Evolutionary conservation across 2,113 vertebrate genomes (phyloP).

Genomic region (Podarcis raffonei): DNA sequence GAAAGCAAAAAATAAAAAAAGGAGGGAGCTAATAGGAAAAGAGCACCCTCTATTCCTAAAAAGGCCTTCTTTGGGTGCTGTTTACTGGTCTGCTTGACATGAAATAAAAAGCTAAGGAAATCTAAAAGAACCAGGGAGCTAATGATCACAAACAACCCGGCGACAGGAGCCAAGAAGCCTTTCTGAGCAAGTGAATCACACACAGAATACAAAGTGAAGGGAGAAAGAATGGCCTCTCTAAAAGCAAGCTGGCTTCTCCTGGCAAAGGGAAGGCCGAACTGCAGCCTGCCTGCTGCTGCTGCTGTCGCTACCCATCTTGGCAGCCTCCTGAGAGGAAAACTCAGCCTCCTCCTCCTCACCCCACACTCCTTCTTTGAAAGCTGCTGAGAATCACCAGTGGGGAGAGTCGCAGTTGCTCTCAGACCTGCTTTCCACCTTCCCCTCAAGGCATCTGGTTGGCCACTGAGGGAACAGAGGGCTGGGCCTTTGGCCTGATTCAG

Average conservation of each 20-base stretch:
- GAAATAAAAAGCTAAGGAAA: slow-evolving; percentile 19
- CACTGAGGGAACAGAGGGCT: too few species aligned
- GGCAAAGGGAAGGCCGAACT: background rate
- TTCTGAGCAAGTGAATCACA: fast-evolving
- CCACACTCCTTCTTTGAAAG: too few species aligned
- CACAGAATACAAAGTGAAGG: background rate
- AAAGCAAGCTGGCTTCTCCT: background rate
- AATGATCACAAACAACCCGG: background rate
- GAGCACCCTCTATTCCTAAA: background rate
- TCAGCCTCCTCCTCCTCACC: too few species aligned
- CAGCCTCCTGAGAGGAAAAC: background rate
- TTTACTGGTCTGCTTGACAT: slow-evolving; percentile 57
- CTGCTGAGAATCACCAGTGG: too few species aligned
- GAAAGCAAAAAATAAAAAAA: background rate
- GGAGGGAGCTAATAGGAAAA: too few species aligned
- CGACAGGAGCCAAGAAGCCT: slow-evolving; percentile 37
- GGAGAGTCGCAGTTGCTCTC: too few species aligned
- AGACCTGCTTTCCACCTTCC: too few species aligned
- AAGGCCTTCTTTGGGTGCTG: background rate
- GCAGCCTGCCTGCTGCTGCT: background rate
- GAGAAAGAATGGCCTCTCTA: background rate
- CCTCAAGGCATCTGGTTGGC: too few species aligned
- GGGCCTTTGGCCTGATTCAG: too few species aligned
- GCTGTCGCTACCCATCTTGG: background rate
- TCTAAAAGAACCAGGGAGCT: background rate